Conservation (phyloP, 2,888 invertebrate species). For the Augiades crinisus region DNA sequence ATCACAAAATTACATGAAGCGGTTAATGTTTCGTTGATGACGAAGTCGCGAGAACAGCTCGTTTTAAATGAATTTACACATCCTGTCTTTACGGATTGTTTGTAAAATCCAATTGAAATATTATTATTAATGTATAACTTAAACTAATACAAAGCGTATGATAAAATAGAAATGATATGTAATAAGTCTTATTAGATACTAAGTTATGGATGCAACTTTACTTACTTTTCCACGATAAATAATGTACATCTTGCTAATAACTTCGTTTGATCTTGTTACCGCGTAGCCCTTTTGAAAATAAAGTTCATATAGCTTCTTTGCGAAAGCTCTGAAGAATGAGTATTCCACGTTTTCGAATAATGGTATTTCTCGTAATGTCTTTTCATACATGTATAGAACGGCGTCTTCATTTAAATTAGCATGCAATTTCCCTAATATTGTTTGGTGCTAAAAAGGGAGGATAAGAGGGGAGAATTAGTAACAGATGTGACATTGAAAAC, state of each 20-base stretch:
- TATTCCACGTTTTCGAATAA: conserved; percentile 75
- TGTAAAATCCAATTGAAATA: no score
- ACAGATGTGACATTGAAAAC: no score
- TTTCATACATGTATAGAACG: conserved; percentile 76
- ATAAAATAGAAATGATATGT: no score
- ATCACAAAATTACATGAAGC: no score
- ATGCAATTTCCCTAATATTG: conserved; percentile 72
- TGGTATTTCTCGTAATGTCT: conserved; percentile 75
- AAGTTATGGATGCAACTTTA: no score
- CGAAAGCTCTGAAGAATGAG: conserved; percentile 78
- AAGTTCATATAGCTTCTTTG: conserved; percentile 66
- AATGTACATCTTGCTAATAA: conserved; percentile 65
- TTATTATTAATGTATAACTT: no score
- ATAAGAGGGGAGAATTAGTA: no score
- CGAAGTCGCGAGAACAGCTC: no score
- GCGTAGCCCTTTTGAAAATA: conserved; percentile 74
- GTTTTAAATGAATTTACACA: no score
- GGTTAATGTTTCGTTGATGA: no score
- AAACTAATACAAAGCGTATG: neutral
- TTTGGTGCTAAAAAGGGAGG: conserved; percentile 58
- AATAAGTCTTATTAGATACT: no score
- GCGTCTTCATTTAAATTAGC: conserved; percentile 79
- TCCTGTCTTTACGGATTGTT: no score
- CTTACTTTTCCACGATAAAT: conserved; percentile 73
- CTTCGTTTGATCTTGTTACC: conserved; percentile 68